Evolutionary conservation across 2,797 vertebrate species (phyloP).

Genomic region (Potorous gilbertii): DNA sequence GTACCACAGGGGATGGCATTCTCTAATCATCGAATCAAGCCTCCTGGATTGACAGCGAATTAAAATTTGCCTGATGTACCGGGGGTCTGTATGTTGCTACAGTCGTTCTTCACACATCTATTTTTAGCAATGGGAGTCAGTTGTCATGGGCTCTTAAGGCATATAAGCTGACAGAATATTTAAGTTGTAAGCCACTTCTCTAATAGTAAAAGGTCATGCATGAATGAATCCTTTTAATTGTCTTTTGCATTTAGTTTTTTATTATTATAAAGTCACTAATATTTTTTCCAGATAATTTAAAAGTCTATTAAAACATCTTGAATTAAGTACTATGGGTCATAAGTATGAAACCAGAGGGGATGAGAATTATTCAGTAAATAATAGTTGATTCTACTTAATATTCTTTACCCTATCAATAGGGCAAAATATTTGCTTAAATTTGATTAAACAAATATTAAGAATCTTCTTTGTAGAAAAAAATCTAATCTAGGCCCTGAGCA

Average conservation of each 20-base stretch:
- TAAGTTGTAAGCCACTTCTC: not conserved
- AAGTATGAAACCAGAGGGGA: not conserved
- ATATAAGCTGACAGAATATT: not conserved
- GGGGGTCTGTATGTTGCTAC: not conserved
- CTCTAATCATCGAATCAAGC: not conserved
- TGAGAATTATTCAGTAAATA: not conserved
- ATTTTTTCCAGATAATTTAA: not conserved
- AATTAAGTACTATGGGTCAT: not conserved
- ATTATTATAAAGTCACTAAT: not conserved
- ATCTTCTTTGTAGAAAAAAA: not conserved
- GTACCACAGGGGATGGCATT: not conserved
- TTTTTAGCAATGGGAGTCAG: not conserved
- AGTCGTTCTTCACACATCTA: not conserved
- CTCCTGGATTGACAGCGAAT: not conserved
- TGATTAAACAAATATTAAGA: not conserved
- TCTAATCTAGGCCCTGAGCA: not conserved
- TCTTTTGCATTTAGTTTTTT: not conserved
- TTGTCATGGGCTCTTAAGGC: not conserved
- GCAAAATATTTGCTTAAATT: not conserved
- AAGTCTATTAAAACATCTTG: not conserved
- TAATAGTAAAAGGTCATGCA: not conserved
- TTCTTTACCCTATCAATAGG: not conserved
- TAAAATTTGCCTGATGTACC: not conserved
- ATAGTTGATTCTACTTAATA: not conserved
- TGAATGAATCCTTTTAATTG: not conserved